Evolutionary conservation across 2,888 invertebrate species (phyloP).

Genomic region (Cylloceria caligata): DNA sequence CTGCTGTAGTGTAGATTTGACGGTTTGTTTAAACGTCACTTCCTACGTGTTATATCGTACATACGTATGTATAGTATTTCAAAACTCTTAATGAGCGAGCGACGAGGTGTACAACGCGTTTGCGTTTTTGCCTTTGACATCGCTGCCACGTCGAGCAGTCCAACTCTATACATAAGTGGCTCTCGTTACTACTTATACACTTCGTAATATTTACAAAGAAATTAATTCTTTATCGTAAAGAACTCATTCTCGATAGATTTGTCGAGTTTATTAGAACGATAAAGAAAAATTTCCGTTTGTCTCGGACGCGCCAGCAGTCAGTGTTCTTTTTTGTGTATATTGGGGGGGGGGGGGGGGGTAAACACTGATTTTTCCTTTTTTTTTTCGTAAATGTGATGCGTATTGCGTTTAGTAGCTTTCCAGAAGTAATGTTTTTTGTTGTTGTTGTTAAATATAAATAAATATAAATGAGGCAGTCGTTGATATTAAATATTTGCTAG

Average conservation of each 20-base stretch:
- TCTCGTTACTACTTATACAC: constrained; percentile 62
- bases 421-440: constrained; percentile 70
- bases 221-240: constrained; percentile 63
- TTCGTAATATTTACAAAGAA: constrained; percentile 77
- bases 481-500: constrained; percentile 25
- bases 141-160: constrained; percentile 55
- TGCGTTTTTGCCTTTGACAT: too few species aligned
- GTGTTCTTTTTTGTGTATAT: not conserved
- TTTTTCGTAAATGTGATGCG: constrained; percentile 38
- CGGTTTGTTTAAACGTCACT: constrained; percentile 28
- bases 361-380: constrained; percentile 21
- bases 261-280: not conserved
- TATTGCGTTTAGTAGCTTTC: constrained; percentile 54
- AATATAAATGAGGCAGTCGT: constrained; percentile 74
- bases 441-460: too few species aligned
- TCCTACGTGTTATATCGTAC: constrained; percentile 21
- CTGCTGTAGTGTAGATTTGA: constrained; percentile 38
- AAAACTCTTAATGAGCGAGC: constrained; percentile 5
- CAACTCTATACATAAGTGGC: constrained; percentile 62
- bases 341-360: too few species aligned
- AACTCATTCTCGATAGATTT: constrained; percentile 51
- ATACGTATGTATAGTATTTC: constrained; percentile 6
- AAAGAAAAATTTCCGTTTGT: constrained; percentile 8
- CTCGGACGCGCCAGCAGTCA: constrained; percentile 18
- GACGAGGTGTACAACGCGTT: too few species aligned